Conservation (phyloP, 2,888 invertebrate genomes). For the Brassicogethes aeneus region DNA sequence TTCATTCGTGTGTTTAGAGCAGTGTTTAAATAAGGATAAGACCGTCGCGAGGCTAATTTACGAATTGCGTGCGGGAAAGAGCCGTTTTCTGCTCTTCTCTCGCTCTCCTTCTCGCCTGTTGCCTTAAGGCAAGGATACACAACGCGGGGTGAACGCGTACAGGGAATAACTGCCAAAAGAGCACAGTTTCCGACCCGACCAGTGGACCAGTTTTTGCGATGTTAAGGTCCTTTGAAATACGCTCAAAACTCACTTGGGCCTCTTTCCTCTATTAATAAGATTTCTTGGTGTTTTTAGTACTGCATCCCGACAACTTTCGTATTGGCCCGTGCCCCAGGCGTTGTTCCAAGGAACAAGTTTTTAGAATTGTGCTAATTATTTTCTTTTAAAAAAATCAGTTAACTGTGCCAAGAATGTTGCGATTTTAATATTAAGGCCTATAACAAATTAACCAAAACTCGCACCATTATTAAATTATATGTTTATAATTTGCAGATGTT, state of each 20-base stretch:
- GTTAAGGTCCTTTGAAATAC: conserved; percentile 5
- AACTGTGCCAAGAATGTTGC: too few relatives aligned
- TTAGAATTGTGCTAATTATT: too few relatives aligned
- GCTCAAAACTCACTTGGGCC: conserved; percentile 6
- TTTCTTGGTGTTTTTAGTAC: conserved; percentile 11
- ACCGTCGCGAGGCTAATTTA: background rate
- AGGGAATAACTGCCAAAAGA: conserved; percentile 6
- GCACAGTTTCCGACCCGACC: conserved; percentile 4
- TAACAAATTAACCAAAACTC: too few relatives aligned
- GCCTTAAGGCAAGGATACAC: background rate
- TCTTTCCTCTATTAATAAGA: conserved; percentile 11
- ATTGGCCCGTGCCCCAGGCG: too few relatives aligned
- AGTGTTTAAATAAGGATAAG: background rate
- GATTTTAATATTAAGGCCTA: too few relatives aligned
- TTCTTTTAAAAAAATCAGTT: too few relatives aligned
- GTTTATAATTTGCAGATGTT: too few relatives aligned
- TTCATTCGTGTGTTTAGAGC: background rate
- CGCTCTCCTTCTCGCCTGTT: background rate
- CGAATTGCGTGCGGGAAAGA: background rate
- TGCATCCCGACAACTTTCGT: conserved; percentile 5
- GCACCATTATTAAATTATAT: too few relatives aligned
- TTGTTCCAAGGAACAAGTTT: too few relatives aligned
- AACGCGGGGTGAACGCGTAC: too few relatives aligned
- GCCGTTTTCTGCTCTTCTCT: background rate
- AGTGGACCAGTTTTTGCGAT: conserved; percentile 4